These are phyloP conservation scores for Cyclargus thomasi DNA, from an alignment of 1,140 invertebrate species.

Conservation along the genomic window DNA sequence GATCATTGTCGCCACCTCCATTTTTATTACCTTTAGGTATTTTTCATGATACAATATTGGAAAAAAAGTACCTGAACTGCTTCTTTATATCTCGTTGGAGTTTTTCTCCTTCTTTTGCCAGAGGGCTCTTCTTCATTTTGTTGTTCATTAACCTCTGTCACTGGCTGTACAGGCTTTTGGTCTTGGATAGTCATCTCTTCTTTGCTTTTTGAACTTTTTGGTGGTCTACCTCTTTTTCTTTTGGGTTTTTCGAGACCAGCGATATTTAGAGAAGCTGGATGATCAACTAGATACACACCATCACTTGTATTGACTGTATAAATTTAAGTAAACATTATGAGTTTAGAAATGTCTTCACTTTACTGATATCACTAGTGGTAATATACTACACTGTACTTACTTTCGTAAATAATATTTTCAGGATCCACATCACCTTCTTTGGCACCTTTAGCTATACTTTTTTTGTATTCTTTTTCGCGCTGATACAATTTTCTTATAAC, in stretches of 20 bases:
- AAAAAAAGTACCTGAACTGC: conserved; percentile 75
- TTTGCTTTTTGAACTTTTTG: conserved; percentile 79
- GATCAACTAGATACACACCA: conserved; percentile 57
- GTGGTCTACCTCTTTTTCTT: conserved; percentile 81
- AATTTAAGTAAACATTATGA: not conserved
- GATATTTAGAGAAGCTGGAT: conserved; percentile 69
- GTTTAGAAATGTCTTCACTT: not conserved
- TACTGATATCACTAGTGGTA: not conserved
- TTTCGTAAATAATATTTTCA: conserved; percentile 59
- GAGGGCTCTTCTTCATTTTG: conserved; percentile 74
- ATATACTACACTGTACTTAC: conserved; percentile 34
- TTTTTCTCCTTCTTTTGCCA: conserved; percentile 78
- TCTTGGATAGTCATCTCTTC: conserved; percentile 47
- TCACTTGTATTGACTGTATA: conserved; percentile 49
- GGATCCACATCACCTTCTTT: conserved; percentile 42
- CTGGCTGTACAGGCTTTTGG: conserved; percentile 36
- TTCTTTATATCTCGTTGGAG: conserved; percentile 80
- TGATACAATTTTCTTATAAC: conserved; percentile 55
- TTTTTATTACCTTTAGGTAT: too few relatives aligned
- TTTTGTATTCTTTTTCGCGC: conserved; percentile 58
- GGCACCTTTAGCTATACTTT: conserved; percentile 32
- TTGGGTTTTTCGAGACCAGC: conserved; percentile 80
- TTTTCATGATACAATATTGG: not conserved
- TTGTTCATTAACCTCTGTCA: conserved; percentile 36
- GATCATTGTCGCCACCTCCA: too few relatives aligned